phyloP scores from a whole-genome alignment of 2,888 invertebrate species.

The Odontothrips loti region DNA sequence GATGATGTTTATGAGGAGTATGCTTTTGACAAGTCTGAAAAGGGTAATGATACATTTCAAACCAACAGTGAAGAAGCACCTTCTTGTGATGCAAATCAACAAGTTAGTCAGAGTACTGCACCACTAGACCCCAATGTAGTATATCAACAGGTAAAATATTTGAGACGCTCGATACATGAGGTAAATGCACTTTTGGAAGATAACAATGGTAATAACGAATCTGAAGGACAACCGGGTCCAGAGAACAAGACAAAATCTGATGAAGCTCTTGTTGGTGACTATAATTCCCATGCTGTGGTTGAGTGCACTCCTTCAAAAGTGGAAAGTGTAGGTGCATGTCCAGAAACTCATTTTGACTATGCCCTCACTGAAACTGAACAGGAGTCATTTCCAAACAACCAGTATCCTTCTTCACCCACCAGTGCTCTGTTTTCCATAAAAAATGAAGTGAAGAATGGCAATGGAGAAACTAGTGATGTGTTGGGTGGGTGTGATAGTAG shows the following conservation, averaged over 20 bases:
- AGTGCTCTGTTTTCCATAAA: no score
- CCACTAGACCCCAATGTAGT: conserved; percentile 44
- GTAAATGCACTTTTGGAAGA: conserved; percentile 59
- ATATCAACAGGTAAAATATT: conserved; percentile 73
- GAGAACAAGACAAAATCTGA: neutral
- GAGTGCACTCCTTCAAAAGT: neutral
- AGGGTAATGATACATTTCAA: neutral
- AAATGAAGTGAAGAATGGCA: no score
- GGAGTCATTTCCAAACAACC: no score
- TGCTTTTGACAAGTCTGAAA: neutral
- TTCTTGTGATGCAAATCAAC: neutral
- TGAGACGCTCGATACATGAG: conserved; percentile 67
- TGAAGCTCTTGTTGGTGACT: neutral
- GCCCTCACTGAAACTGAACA: neutral
- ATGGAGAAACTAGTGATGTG: no score
- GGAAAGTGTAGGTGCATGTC: neutral
- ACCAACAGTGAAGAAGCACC: neutral
- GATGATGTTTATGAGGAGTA: conserved; percentile 57
- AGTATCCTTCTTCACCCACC: no score
- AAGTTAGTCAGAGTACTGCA: neutral
- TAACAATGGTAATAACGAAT: conserved; percentile 33
- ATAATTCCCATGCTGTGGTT: neutral
- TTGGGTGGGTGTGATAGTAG: neutral
- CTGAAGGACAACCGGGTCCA: conserved; percentile 31
- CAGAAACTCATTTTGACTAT: conserved; percentile 6